A percentile compares a stretch with the other conserved stretches of the same genome.
Conservation (phyloP, 1,140 invertebrate genomes). For the Halesus radiatus region DNA sequence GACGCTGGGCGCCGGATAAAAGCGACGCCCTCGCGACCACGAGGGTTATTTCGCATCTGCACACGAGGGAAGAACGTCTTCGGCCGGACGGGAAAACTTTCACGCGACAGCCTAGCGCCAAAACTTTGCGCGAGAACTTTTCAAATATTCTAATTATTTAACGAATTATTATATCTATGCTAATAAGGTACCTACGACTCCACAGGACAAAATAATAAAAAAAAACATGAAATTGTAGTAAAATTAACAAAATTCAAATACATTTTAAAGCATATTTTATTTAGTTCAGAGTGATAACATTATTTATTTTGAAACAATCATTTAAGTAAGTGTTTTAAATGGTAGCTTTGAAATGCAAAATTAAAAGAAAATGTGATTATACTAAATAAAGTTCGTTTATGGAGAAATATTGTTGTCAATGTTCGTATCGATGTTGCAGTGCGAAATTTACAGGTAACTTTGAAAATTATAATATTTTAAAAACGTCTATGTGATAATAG, state of each 20-base stretch:
- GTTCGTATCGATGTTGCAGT: slow-evolving; percentile 14
- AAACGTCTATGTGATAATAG: too few relatives aligned
- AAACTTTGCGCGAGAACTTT: slow-evolving; percentile 1
- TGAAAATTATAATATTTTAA: background rate
- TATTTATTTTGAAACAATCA: too few relatives aligned
- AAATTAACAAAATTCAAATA: too few relatives aligned
- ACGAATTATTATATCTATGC: too few relatives aligned
- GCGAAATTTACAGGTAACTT: background rate
- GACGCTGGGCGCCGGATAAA: slow-evolving; percentile 48
- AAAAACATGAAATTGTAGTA: background rate
- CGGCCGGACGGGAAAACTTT: background rate
- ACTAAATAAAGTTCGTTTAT: too few relatives aligned
- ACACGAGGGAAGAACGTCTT: background rate
- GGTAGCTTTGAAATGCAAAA: too few relatives aligned
- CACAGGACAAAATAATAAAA: background rate
- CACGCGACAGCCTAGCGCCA: background rate
- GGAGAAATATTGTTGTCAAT: background rate
- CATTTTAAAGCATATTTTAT: too few relatives aligned
- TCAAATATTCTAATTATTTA: background rate
- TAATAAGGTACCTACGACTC: too few relatives aligned
- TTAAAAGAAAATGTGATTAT: too few relatives aligned
- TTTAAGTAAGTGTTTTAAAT: too few relatives aligned
- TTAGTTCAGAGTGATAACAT: too few relatives aligned
- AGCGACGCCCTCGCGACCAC: slow-evolving; percentile 33
- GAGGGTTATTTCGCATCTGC: slow-evolving; percentile 31